Base-by-base conservation (phyloP, 2,797 vertebrate species). In the Odontamblyopus rebecca region DNA sequence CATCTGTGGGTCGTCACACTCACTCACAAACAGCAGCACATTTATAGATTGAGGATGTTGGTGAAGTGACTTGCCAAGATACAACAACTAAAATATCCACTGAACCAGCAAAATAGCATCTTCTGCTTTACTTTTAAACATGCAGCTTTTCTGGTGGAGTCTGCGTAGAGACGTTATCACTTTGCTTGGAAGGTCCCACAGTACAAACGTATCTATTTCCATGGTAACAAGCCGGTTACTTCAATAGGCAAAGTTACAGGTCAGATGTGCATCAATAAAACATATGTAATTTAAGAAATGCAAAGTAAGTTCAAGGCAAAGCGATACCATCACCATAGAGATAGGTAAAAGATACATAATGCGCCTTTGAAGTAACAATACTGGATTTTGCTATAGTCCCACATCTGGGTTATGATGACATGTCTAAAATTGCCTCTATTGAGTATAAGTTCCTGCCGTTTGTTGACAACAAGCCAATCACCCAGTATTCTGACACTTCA, bases 391-490 rank as follows among this genome's bases (percentile, higher is more conserved):
- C 54, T 26, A 2, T 12, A 26, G 23, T 57, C 54, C 23, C 54
- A 57, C 23, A 1, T 48, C 44, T 26, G 54, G 54, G 23, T 23
- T 12, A 57, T 23, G 12, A 65, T 27, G 15, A 26, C 62, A 15
- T 64, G 9, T 80, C 77, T 81, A 65, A 82, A 68, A 57, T 57
- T 41, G 67, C 81, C 71, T 78, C 50, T 73, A 61, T 71, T 35
- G 64, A 29, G 30, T 23, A 56, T 85, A 72, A 57, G 35, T 62
- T 65, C 26, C 67, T 70, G 26, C 71, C 67, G 44, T 72, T 77
- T 80, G 69, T 81, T 86, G 82, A 78, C 73, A 72, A 69, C 44
- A 68, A 63, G 76, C 75, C 79, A 74, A 87, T 64, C 61, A 64
- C 61, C 72, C 38, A 71, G 51, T 3, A 13, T 38, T 50, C 51